phyloP scores from a whole-genome alignment of 2,113 vertebrate genomes.

The Clarias gariepinus region DNA sequence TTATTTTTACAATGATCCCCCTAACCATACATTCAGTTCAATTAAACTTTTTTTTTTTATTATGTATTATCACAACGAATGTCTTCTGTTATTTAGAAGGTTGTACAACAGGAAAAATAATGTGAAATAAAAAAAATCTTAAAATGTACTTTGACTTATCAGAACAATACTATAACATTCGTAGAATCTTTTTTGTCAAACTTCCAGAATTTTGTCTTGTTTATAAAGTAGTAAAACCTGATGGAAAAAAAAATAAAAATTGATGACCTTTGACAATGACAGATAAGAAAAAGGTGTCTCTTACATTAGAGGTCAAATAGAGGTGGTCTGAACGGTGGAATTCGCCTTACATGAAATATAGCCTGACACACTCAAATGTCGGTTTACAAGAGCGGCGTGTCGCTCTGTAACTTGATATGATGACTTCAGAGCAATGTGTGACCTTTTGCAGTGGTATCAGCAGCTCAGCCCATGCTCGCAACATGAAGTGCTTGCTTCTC shows the following conservation, averaged over 20 bases:
- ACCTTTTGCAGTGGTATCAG: conserved; percentile 67
- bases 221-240: neutral
- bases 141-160: neutral
- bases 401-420: conserved; percentile 51
- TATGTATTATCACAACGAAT: conserved; percentile 8
- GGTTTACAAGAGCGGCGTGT: conserved; percentile 48
- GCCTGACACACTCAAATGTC: conserved; percentile 41
- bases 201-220: neutral
- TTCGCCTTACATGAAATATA: conserved; percentile 39
- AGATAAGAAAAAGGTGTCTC: neutral
- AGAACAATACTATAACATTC: neutral
- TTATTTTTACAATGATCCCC: neutral
- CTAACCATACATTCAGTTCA: neutral
- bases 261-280: neutral
- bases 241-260: too few species aligned
- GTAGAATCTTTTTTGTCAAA: neutral
- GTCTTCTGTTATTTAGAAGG: conserved; percentile 11
- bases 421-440: conserved; percentile 73
- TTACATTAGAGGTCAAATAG: neutral
- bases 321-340: neutral
- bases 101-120: conserved; percentile 2
- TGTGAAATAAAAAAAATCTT: conserved; percentile 41
- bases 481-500: conserved; percentile 11
- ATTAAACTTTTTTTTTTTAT: neutral
- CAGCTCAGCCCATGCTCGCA: conserved; percentile 44